These are phyloP conservation scores for Uloborus plumipes DNA, from an alignment of 2,888 invertebrate genomes.

Conservation along the genomic window DNA sequence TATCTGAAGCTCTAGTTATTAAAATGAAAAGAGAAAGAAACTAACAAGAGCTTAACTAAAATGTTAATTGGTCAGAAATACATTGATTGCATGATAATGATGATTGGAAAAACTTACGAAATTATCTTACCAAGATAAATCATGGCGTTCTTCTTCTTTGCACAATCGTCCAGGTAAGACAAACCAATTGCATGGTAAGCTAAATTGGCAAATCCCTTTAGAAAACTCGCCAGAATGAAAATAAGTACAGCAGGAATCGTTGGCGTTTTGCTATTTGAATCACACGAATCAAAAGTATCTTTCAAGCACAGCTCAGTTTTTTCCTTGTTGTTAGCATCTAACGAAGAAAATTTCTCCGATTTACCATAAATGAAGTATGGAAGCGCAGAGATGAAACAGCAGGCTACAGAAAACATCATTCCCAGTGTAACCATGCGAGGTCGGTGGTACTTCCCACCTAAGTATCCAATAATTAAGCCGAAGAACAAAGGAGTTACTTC, in stretches of 20 bases:
- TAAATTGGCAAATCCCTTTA: constrained; percentile 64
- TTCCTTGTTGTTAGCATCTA: background rate
- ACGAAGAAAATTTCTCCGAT: constrained; percentile 23
- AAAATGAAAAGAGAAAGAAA: background rate
- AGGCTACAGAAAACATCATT: constrained; percentile 38
- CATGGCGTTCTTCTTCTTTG: constrained; percentile 63
- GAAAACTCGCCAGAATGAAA: constrained; percentile 59
- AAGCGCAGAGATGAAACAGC: constrained; percentile 49
- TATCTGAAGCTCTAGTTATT: background rate
- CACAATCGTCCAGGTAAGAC: constrained; percentile 62
- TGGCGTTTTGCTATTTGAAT: constrained; percentile 9
- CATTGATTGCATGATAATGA: background rate
- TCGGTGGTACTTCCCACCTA: constrained; percentile 57
- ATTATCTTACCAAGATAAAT: constrained; percentile 51
- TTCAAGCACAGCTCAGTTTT: constrained; percentile 12
- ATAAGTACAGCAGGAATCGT: constrained; percentile 50
- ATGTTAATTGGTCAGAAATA: too few relatives aligned
- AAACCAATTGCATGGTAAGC: constrained; percentile 60
- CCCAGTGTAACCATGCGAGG: constrained; percentile 50
- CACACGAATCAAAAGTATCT: background rate
- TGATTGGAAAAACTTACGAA: background rate
- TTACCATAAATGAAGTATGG: constrained; percentile 64
- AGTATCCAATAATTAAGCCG: constrained; percentile 60
- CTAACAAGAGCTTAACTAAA: too few relatives aligned
- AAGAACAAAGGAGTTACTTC: constrained; percentile 46